phyloP scores from a whole-genome alignment of 2,113 vertebrate species.

The Periophthalmus modestus region DNA sequence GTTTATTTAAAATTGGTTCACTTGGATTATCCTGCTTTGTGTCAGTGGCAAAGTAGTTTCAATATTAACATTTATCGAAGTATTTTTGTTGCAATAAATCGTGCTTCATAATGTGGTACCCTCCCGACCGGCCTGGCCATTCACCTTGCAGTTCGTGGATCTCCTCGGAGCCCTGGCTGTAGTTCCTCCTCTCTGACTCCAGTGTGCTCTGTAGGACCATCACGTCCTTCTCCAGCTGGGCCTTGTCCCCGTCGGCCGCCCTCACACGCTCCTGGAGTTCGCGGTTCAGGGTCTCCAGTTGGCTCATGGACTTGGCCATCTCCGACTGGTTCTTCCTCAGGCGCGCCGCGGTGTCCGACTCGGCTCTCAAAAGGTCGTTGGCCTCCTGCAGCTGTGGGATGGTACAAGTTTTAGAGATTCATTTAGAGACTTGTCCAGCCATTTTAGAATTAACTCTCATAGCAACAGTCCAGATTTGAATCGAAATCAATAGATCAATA shows the following conservation, averaged over 20 bases:
- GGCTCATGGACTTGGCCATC: constrained; percentile 88
- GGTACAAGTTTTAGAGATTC: not conserved
- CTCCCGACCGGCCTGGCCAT: not conserved
- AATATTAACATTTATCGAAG: no score
- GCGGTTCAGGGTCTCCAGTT: constrained; percentile 89
- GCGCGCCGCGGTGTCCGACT: constrained; percentile 93
- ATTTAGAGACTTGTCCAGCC: not conserved
- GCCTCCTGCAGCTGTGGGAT: constrained; percentile 88
- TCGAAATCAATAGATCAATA: no score
- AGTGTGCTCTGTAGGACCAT: constrained; percentile 90
- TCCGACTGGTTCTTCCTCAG: constrained; percentile 93
- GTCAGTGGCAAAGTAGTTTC: no score
- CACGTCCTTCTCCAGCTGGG: constrained; percentile 91
- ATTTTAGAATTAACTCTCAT: not conserved
- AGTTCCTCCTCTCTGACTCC: constrained; percentile 91
- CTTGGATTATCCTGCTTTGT: no score
- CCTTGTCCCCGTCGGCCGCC: constrained; percentile 72
- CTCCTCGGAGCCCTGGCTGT: constrained; percentile 93
- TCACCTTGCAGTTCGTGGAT: constrained; percentile 95
- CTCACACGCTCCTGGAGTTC: constrained; percentile 93
- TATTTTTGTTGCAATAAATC: no score
- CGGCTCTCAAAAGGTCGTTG: constrained; percentile 91
- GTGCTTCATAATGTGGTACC: no score
- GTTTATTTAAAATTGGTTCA: no score
- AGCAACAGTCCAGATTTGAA: no score